Evolutionary conservation across 2,113 vertebrate genomes (phyloP).

Genomic region (Thryonomys swinderianus): DNA sequence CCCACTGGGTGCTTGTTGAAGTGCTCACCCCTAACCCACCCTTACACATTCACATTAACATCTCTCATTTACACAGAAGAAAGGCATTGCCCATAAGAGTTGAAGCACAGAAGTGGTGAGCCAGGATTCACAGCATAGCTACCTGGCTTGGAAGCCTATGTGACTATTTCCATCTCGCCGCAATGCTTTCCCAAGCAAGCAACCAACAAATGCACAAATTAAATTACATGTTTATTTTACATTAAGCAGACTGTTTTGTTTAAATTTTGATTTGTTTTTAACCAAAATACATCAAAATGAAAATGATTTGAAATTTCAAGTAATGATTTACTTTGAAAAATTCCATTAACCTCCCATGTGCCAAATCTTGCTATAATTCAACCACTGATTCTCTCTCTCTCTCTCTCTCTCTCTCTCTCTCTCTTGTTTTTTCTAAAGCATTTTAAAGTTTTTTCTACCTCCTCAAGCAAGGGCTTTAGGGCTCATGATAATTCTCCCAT

Average conservation of each 20-base stretch:
- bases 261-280: conserved; percentile 73
- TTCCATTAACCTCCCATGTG: conserved; percentile 52
- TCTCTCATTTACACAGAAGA: background rate
- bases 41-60: background rate
- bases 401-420: background rate
- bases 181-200: conserved; percentile 67
- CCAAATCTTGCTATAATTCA: conserved; percentile 69
- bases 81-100: background rate
- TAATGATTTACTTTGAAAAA: conserved; percentile 71
- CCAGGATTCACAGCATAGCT: background rate
- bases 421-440: conserved; percentile 25
- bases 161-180: conserved; percentile 6
- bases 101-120: background rate
- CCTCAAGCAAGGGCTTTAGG: conserved; percentile 63
- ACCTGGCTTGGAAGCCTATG: background rate
- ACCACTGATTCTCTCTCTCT: conserved; percentile 5
- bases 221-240: conserved; percentile 75
- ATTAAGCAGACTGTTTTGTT: conserved; percentile 73
- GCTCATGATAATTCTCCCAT: conserved; percentile 24
- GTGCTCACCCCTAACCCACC: background rate
- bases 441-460: too few species aligned
- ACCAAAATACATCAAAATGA: conserved; percentile 75
- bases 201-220: conserved; percentile 71
- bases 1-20: background rate
- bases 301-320: conserved; percentile 67